These are phyloP conservation scores for Azorinus chamasolen DNA, from an alignment of 2,888 invertebrate genomes.

Conservation along the genomic window DNA sequence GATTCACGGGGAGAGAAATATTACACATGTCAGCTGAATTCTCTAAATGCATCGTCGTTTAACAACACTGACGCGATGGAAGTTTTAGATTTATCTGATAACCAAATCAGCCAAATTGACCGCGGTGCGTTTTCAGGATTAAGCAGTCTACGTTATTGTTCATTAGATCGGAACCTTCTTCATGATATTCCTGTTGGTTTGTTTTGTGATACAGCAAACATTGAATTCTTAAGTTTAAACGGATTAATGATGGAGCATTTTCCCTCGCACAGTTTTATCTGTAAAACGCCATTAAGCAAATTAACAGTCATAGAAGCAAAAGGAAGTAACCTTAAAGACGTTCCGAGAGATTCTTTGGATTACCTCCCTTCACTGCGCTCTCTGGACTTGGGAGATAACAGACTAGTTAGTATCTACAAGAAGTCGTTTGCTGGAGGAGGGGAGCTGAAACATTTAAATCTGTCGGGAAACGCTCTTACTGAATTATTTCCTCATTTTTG, in stretches of 20 bases:
- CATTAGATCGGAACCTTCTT: slow-evolving; percentile 13
- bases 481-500: slow-evolving; percentile 50
- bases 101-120: slow-evolving; percentile 20
- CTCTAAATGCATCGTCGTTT: slow-evolving; percentile 13
- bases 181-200: slow-evolving; percentile 31
- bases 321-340: slow-evolving; percentile 17
- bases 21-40: slow-evolving; percentile 26
- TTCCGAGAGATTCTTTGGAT: slow-evolving; percentile 40
- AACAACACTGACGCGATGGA: slow-evolving; percentile 25
- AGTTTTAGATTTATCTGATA: slow-evolving; percentile 51
- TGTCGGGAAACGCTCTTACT: slow-evolving; percentile 28
- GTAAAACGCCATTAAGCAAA: slow-evolving; percentile 30
- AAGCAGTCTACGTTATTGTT: slow-evolving; percentile 38
- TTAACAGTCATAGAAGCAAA: slow-evolving; percentile 37
- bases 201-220: slow-evolving; percentile 28
- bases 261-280: slow-evolving; percentile 41
- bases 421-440: slow-evolving; percentile 36
- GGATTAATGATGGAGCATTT: slow-evolving; percentile 19
- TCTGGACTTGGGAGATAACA: slow-evolving; percentile 33
- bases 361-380: slow-evolving; percentile 24
- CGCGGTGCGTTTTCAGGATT: slow-evolving; percentile 26
- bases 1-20: slow-evolving; percentile 7
- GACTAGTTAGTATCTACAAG: slow-evolving; percentile 30
- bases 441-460: slow-evolving; percentile 32
- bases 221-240: slow-evolving; percentile 38